These are phyloP conservation scores for Oligia strigilis DNA, from an alignment of 2,888 invertebrate genomes.

Conservation along the genomic window DNA sequence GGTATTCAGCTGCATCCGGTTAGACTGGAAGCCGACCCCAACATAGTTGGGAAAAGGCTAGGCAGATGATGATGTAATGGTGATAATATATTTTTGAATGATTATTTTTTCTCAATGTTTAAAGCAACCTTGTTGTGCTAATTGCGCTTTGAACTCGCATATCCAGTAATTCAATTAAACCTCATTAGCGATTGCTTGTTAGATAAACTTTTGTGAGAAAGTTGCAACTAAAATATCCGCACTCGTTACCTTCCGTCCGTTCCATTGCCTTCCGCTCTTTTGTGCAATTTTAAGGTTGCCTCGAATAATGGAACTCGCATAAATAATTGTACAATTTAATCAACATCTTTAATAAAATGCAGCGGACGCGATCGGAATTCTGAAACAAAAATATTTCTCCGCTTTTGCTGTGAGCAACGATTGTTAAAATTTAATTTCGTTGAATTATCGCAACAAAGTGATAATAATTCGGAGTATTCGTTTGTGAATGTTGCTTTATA, in stretches of 20 bases:
- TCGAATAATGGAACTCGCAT: slow-evolving; percentile 53
- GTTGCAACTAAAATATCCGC: slow-evolving; percentile 45
- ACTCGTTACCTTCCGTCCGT: slow-evolving; percentile 47
- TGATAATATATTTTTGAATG: neutral
- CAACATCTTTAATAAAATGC: slow-evolving; percentile 56
- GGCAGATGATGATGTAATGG: no score
- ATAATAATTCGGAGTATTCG: slow-evolving; percentile 24
- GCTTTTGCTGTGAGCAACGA: slow-evolving; percentile 16
- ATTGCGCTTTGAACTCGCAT: slow-evolving; percentile 39
- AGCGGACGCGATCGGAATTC: slow-evolving; percentile 39
- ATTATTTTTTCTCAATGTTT: slow-evolving; percentile 17
- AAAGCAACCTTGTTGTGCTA: slow-evolving; percentile 45
- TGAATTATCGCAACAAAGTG: slow-evolving; percentile 23
- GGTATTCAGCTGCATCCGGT: no score
- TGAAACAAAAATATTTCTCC: slow-evolving; percentile 30
- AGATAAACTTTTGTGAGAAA: slow-evolving; percentile 47
- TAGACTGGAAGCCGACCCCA: no score
- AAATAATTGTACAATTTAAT: slow-evolving; percentile 57
- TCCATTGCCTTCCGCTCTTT: slow-evolving; percentile 59
- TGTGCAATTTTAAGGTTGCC: slow-evolving; percentile 56
- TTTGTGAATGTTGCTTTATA: slow-evolving; percentile 10
- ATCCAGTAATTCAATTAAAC: slow-evolving; percentile 58
- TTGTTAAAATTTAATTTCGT: slow-evolving; percentile 41
- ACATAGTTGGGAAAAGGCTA: no score
- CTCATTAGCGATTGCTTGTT: slow-evolving; percentile 61